A percentile compares a stretch with the other conserved stretches of the same genome.
These are phyloP conservation scores for Otis tarda DNA, from an alignment of 2,113 vertebrate species.

Conservation along the genomic window DNA sequence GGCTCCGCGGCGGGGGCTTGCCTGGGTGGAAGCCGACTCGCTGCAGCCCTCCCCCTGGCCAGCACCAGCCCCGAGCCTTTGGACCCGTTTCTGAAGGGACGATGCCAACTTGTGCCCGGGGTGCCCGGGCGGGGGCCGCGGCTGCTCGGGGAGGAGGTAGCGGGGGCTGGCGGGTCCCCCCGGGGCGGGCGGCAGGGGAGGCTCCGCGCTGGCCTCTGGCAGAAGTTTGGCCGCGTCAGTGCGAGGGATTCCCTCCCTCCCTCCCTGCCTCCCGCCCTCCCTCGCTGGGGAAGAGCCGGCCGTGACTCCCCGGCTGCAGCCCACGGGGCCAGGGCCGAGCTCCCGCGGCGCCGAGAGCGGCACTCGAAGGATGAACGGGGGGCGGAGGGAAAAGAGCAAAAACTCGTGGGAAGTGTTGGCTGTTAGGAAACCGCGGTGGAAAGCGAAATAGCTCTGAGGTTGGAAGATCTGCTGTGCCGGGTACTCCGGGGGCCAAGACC, in stretches of 20 bases:
- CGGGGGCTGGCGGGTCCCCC: not conserved
- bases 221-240: slow-evolving; percentile 20
- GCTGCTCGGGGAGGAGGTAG: not conserved
- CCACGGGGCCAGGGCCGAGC: not conserved
- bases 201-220: not conserved
- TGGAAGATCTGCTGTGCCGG: not conserved
- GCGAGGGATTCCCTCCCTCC: not conserved
- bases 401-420: not conserved
- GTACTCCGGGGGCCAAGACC: not conserved
- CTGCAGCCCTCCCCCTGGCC: slow-evolving; percentile 18
- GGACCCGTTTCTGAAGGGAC: not conserved
- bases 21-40: slow-evolving; percentile 4
- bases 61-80: not conserved
- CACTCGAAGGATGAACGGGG: not conserved
- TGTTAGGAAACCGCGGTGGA: not conserved
- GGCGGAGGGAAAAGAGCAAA: not conserved
- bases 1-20: not conserved
- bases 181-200: not conserved
- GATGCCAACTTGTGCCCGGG: not conserved
- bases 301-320: not conserved
- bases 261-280: not conserved
- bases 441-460: not conserved
- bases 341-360: not conserved
- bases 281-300: not conserved
- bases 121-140: not conserved